phyloP scores from a whole-genome alignment of 2,888 invertebrate species.

The Lepidocyrtinus sp. region DNA sequence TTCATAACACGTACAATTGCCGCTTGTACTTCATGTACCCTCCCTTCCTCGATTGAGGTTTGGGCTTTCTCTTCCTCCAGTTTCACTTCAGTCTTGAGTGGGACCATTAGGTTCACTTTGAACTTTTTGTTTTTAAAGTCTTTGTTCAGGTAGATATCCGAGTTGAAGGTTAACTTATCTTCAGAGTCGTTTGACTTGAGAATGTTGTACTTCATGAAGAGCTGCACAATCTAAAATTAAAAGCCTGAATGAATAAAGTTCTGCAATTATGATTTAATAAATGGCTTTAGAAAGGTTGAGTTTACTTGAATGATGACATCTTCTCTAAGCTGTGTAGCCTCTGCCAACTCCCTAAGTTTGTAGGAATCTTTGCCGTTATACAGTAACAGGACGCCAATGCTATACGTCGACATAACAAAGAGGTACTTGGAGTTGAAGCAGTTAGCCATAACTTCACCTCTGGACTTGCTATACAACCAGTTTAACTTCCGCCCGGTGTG shows the following conservation, averaged over 20 bases:
- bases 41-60: constrained; percentile 98
- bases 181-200: constrained; percentile 80
- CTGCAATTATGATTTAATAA: background rate
- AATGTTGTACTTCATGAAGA: constrained; percentile 93
- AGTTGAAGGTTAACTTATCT: constrained; percentile 81
- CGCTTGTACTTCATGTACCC: constrained; percentile 96
- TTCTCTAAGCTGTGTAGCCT: constrained; percentile 89
- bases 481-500: constrained; percentile 60
- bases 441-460: constrained; percentile 44
- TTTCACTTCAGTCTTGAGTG: constrained; percentile 96
- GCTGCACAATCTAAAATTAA: constrained; percentile 88
- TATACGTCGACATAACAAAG: constrained; percentile 95
- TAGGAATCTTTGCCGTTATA: constrained; percentile 92
- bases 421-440: constrained; percentile 75
- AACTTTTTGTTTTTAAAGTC: constrained; percentile 96
- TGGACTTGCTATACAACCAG: constrained; percentile 58
- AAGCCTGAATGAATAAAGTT: constrained; percentile 70
- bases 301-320: constrained; percentile 82
- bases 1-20: constrained; percentile 98
- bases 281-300: background rate
- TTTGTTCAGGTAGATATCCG: constrained; percentile 82
- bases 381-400: constrained; percentile 97
- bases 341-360: constrained; percentile 90
- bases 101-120: constrained; percentile 97
- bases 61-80: constrained; percentile 94